Conservation (phyloP, 2,113 vertebrate species). For the Cinclus cinclus region DNA sequence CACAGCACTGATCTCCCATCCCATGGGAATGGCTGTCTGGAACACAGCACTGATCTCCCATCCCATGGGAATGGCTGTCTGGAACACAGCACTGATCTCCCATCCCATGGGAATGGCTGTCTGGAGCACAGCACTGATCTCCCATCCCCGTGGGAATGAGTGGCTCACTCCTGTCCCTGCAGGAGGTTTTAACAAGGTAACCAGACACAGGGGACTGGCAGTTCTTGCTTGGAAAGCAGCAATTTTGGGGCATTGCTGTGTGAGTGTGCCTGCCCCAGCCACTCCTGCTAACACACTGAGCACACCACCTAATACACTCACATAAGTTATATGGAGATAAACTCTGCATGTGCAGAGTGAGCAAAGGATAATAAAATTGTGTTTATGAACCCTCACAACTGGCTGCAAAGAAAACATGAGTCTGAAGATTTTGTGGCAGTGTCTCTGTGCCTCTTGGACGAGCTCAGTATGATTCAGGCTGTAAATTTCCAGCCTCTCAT, state of each 20-base stretch:
- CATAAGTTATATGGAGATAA: background rate
- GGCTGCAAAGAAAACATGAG: background rate
- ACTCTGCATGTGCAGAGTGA: background rate
- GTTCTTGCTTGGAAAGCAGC: background rate
- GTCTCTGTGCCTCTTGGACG: background rate
- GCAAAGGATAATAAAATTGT: background rate
- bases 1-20: accelerated
- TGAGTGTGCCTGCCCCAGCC: background rate
- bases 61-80: too few relatives aligned
- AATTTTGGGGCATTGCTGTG: background rate
- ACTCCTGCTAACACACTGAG: background rate
- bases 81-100: accelerated
- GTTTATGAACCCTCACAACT: background rate
- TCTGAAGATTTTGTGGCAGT: background rate
- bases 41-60: accelerated
- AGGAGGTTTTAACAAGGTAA: background rate
- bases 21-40: too few relatives aligned
- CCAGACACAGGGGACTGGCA: background rate
- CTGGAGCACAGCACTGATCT: too few relatives aligned
- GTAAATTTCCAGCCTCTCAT: conserved; percentile 14
- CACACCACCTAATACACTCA: background rate
- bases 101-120: too few relatives aligned
- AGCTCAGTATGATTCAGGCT: background rate
- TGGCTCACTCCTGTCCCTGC: too few relatives aligned
- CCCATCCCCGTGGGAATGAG: too few relatives aligned